Evolutionary conservation across 2,888 invertebrate genomes (phyloP), one percentile per base, ranked within the genome.

Genomic region (Glaucopsyche alexis): DNA sequence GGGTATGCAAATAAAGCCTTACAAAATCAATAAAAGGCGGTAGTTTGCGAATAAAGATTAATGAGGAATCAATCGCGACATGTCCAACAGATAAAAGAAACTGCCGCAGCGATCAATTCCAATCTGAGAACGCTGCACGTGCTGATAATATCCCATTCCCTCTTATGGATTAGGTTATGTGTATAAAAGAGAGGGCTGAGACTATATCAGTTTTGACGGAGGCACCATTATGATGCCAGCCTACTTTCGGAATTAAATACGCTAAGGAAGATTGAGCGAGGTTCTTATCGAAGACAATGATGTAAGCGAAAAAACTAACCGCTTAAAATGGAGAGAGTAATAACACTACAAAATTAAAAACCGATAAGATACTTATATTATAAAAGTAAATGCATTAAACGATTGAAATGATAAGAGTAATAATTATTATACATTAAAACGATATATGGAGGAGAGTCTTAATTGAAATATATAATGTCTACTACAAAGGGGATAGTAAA

Each of bases 231-330:
- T 90, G 91, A 90, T 84, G 84, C 84, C 85, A 83, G 83, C 84
- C 89, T 90, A 91, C 91, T 91, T 90, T 90, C 87, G 85, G 87
- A 89, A 91, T 93, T 91, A 91, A 91, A 91, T 83, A 80, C 78
- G 81, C 84, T 90, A 91, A 90, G 85, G 87, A 91, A 91, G 91
- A 92, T 92, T 91, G 91, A 92, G 84, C 83, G 86, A 83, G 82
- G 81, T 80, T 83, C 84, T 87, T 90, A 90, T 90, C 90, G 79
- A 86, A 91, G 90, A 91, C 91, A 91, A 90, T 92, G 92, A 92
- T 85, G 90, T 88, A 87, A 85, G 86, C 89, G 82, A 88, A 90
- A 90, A 89, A 60, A 60, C 60, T 60, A 38, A 38, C 29, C 60
- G 29, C 13, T 13, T 11, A 13, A 47, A 47, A 47, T 42, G 60